Evolutionary conservation across 2,797 vertebrate species (phyloP), one percentile per base, ranked within the genome.

Genomic region (Crypturellus tataupa): DNA sequence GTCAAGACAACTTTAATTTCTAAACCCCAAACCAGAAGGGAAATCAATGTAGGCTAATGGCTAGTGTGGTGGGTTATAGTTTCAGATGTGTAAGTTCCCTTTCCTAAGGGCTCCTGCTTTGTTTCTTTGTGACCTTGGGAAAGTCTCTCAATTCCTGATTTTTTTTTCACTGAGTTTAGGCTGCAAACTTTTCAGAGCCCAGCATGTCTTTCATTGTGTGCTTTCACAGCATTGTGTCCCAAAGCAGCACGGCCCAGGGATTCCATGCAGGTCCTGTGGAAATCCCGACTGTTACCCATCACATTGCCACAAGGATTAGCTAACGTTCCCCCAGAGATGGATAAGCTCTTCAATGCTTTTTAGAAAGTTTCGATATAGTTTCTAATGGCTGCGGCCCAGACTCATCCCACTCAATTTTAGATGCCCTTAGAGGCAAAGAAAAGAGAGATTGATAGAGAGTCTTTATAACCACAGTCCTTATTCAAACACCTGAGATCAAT

Each of bases 61-160:
- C 69, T 33, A 3, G 9, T 46, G 31, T 72, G 87, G 18, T 10
- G 53, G 58, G 2, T 2, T 55, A 68, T 37, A 80, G 79, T 76
- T 91, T 59, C 16, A 33, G 33, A 19, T 0, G 0, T 6, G 6
- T 3, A 4, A 39, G 65, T 67, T 44, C 67, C 53, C 15, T 20
- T 23, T 31, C 47, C 63, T 56, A 10, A 10, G 1, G n/a, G 64
- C 35, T 72, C 49, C 25, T 47, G n/a, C 10, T 70, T 8, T 24
- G 35, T 39, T 15, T 0, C 0, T 23, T 6, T 20, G 39, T 1
- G 39, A 40, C 56, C 55, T 53, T 18, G 67, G 27, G 13, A 12
- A n/a, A 42, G n/a, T 72, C 33, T 47, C 60, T n/a, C 49, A 47
- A 17, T 12, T 25, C 73, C 42, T 18, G 16, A 20, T 12, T 64